phyloP scores from a whole-genome alignment of 1,140 invertebrate species.

The Cylas formicarius region DNA sequence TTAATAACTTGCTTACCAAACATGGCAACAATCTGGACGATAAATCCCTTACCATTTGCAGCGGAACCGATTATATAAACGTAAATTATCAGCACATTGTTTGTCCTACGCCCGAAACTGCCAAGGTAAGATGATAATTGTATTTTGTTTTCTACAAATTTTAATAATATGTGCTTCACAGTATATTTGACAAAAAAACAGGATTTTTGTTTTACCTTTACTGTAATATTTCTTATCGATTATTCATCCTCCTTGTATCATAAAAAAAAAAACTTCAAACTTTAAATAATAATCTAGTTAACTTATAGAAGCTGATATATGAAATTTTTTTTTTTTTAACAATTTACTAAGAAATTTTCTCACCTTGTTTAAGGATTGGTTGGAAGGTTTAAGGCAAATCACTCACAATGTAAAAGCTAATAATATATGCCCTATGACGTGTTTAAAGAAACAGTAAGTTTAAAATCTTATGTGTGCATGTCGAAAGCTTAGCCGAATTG shows the following conservation, averaged over 20 bases:
- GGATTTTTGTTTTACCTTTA: too few relatives aligned
- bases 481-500: conserved; percentile 1
- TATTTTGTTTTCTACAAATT: neutral
- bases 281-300: too few relatives aligned
- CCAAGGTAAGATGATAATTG: conserved; percentile 74
- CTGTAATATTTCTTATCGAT: too few relatives aligned
- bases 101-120: conserved; percentile 82
- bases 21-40: conserved; percentile 80
- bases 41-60: conserved; percentile 95
- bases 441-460: conserved; percentile 99
- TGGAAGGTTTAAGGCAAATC: conserved; percentile 87
- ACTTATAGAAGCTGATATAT: neutral
- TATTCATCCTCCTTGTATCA: neutral
- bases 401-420: conserved; percentile 98
- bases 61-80: conserved; percentile 98
- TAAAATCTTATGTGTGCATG: conserved; percentile 16
- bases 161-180: too few relatives aligned
- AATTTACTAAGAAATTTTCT: neutral
- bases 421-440: conserved; percentile 97
- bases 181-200: too few relatives aligned
- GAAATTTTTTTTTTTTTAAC: neutral
- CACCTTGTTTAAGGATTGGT: conserved; percentile 74
- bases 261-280: conserved; percentile 2
- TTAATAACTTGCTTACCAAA: conserved; percentile 69
- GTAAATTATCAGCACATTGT: conserved; percentile 97